phyloP scores from a whole-genome alignment of 1,140 invertebrate species.

The Bilobella aurantiaca region DNA sequence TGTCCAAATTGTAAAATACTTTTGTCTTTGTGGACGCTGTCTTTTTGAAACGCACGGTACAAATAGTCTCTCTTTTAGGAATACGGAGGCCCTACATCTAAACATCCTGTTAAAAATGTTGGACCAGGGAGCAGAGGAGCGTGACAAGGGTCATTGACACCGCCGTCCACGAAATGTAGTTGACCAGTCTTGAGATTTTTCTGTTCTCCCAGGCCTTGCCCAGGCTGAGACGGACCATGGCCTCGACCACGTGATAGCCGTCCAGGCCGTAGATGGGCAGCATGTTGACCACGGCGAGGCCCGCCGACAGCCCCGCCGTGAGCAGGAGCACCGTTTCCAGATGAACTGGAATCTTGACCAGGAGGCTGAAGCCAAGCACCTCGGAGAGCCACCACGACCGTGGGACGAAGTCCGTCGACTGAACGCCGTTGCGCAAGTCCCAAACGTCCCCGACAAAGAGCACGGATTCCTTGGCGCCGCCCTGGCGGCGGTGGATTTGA shows the following conservation, averaged over 20 bases:
- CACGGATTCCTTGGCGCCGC: constrained; percentile 22
- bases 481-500: constrained; percentile 32
- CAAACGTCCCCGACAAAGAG: constrained; percentile 34
- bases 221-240: constrained; percentile 18
- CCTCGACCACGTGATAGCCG: constrained; percentile 32
- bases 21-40: no score
- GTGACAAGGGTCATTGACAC: constrained; percentile 29
- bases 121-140: constrained; percentile 28
- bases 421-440: constrained; percentile 29
- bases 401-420: constrained; percentile 27
- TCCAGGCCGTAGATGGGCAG: constrained; percentile 33
- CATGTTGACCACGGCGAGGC: constrained; percentile 34
- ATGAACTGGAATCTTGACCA: constrained; percentile 24
- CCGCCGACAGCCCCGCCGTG: constrained; percentile 32
- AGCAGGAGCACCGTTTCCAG: constrained; percentile 33
- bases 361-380: constrained; percentile 26
- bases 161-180: constrained; percentile 28
- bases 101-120: constrained; percentile 31
- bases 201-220: constrained; percentile 27
- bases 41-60: no score
- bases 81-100: no score
- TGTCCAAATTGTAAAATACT: no score
- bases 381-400: constrained; percentile 26
- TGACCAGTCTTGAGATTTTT: constrained; percentile 29
- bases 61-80: no score